phyloP scores from a whole-genome alignment of 2,797 vertebrate species.

The Babyrousa celebensis region DNA sequence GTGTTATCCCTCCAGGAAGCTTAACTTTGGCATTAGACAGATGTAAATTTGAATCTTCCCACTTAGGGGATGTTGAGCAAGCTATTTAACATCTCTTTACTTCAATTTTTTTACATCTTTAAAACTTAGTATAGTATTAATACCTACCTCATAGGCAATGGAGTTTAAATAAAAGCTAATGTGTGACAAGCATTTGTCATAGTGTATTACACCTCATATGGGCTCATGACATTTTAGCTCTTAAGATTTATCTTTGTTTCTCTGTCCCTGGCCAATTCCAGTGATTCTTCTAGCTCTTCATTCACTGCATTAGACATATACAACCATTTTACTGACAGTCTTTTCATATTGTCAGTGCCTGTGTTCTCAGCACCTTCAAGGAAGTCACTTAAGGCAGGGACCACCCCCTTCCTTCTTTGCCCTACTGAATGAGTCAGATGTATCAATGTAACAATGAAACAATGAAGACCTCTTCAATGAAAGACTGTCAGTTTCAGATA shows the following conservation, averaged over 20 bases:
- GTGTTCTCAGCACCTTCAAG: background rate
- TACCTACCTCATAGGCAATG: background rate
- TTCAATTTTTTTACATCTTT: background rate
- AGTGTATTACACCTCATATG: background rate
- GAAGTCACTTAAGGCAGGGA: background rate
- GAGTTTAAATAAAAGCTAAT: background rate
- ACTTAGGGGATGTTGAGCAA: background rate
- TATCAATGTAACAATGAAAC: background rate
- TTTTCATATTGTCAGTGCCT: background rate
- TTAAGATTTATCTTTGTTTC: background rate
- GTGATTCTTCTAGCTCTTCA: background rate
- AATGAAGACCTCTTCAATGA: background rate
- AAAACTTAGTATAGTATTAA: slow-evolving; percentile 7
- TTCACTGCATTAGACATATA: background rate
- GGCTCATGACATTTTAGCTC: background rate
- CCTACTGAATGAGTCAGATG: background rate
- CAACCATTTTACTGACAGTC: background rate
- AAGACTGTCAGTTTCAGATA: background rate
- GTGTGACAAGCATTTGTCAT: background rate
- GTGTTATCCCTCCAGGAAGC: background rate
- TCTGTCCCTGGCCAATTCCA: background rate
- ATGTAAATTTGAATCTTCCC: background rate
- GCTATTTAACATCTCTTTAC: background rate
- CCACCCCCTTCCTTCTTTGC: background rate
- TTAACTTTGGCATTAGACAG: background rate